A percentile compares a stretch with the other conserved stretches of the same genome.
phyloP scores from a whole-genome alignment of 2,113 vertebrate species.

The Helogale parvula region DNA sequence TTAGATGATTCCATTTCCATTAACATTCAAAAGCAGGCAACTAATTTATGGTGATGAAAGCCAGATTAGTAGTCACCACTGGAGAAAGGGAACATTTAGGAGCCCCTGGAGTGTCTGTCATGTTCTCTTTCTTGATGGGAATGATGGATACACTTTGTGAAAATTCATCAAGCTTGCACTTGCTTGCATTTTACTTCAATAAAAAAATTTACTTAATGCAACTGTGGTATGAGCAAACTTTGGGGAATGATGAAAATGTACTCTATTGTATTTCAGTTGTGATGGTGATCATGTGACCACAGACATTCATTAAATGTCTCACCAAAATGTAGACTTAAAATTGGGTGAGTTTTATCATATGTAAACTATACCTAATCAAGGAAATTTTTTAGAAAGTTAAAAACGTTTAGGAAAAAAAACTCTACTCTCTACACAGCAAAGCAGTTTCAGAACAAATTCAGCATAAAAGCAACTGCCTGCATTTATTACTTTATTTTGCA shows the following conservation, averaged over 20 bases:
- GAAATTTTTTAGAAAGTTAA: not conserved
- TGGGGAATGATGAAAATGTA: not conserved
- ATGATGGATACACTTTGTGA: not conserved
- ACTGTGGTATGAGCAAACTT: not conserved
- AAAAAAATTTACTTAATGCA: not conserved
- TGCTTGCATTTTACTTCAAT: not conserved
- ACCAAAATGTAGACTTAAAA: not conserved
- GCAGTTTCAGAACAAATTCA: not conserved
- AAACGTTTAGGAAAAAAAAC: not conserved
- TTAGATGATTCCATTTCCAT: not conserved
- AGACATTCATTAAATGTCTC: not conserved
- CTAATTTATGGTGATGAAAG: not conserved
- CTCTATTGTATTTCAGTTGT: not conserved
- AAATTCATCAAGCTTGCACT: not conserved
- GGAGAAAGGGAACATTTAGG: not conserved
- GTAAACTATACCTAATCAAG: not conserved
- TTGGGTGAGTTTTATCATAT: not conserved
- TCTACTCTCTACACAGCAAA: not conserved
- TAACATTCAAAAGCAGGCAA: conserved; percentile 16
- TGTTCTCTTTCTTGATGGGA: conserved; percentile 13
- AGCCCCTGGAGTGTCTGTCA: not conserved
- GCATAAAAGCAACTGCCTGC: not conserved
- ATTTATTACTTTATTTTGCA: conserved; percentile 40
- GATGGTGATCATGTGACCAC: not conserved
- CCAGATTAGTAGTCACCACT: not conserved